Evolutionary conservation across 2,113 vertebrate species (phyloP).

Genomic region (Reinhardtius hippoglossoides): DNA sequence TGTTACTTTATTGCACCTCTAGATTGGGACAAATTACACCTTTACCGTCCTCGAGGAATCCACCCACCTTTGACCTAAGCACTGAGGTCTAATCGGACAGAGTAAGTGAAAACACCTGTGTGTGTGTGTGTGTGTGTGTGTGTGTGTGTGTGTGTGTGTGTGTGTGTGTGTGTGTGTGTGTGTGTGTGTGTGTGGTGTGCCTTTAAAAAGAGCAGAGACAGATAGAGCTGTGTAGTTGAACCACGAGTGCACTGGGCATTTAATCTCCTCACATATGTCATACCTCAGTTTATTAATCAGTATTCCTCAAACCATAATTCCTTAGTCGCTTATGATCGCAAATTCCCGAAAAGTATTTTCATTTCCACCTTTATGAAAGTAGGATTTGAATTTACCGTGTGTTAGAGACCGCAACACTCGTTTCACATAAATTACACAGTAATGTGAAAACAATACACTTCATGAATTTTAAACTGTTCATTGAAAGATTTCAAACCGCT

Average conservation of each 20-base stretch:
- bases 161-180: neutral
- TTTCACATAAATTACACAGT: neutral
- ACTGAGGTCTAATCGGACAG: neutral
- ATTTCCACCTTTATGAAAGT: neutral
- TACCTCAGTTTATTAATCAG: no score
- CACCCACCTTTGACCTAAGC: neutral
- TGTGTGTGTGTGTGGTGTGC: neutral
- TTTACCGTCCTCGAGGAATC: neutral
- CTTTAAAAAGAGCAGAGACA: neutral
- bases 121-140: neutral
- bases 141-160: no score
- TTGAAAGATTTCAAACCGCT: no score
- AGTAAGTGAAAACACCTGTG: neutral
- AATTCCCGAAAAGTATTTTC: neutral
- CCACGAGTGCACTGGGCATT: neutral
- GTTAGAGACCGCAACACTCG: neutral
- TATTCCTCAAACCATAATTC: no score
- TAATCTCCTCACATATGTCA: no score
- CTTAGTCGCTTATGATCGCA: no score
- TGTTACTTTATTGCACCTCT: slow-evolving; percentile 3
- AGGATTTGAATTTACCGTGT: neutral
- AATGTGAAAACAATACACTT: neutral
- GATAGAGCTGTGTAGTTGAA: neutral
- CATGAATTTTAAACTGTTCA: no score
- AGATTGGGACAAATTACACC: slow-evolving; percentile 1